Percentiles rank a stretch among this genome's conserved stretches.
Conservation (phyloP, 2,113 vertebrate genomes). For the Crotophaga sulcirostris region DNA sequence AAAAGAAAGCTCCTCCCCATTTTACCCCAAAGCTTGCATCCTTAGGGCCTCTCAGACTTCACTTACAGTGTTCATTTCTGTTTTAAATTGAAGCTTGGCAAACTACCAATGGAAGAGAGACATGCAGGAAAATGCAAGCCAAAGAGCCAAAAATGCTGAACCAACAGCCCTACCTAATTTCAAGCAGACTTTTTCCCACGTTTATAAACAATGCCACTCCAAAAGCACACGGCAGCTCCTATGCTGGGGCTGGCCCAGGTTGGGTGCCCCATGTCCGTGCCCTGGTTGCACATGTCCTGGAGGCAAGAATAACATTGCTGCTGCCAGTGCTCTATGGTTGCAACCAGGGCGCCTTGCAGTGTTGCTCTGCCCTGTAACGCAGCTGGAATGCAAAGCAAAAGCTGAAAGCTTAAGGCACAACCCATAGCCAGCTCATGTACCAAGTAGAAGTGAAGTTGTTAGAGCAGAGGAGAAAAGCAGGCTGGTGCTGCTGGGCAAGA, state of each 20-base stretch:
- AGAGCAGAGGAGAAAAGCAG: background rate
- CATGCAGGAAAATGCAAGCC: background rate
- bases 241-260: fast-evolving
- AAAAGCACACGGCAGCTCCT: background rate
- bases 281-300: background rate
- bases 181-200: background rate
- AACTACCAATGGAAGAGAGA: background rate
- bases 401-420: background rate
- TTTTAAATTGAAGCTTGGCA: background rate
- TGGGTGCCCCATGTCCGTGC: background rate
- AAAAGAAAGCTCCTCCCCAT: background rate
- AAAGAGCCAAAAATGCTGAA: background rate
- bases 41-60: background rate
- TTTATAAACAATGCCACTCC: background rate
- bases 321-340: background rate
- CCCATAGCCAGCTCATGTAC: background rate
- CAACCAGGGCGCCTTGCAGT: fast-evolving
- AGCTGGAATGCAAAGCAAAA: background rate
- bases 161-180: background rate
- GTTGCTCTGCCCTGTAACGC: fast-evolving
- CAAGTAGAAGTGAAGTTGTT: background rate
- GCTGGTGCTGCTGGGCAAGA: background rate
- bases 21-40: background rate
- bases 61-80: background rate
- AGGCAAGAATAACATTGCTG: background rate